Conservation (phyloP, 1,140 invertebrate genomes). For the Bilobella aurantiaca region DNA sequence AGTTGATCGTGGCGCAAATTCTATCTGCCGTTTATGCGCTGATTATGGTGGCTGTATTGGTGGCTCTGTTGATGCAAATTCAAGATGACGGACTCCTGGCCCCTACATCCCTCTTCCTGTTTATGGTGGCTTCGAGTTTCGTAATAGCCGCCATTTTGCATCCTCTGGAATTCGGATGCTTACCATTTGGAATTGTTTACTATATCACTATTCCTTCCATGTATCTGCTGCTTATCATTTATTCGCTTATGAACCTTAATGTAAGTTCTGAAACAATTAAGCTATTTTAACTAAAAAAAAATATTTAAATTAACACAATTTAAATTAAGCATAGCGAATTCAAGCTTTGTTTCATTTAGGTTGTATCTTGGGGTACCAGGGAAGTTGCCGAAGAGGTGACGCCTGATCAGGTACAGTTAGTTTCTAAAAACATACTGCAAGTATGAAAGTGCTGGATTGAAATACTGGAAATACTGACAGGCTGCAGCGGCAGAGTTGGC, state of each 20-base stretch:
- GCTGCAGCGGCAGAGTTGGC: conserved; percentile 67
- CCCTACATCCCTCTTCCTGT: conserved; percentile 94
- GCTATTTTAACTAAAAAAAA: too few species aligned
- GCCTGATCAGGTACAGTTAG: neutral
- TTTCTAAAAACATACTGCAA: neutral
- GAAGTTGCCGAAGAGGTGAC: conserved; percentile 76
- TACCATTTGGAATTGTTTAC: conserved; percentile 87
- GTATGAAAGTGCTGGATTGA: too few species aligned
- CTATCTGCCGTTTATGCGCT: conserved; percentile 89
- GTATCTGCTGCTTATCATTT: conserved; percentile 92
- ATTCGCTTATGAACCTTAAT: conserved; percentile 91
- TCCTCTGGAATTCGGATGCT: conserved; percentile 97
- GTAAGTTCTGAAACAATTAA: too few species aligned
- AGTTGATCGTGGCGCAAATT: conserved; percentile 87
- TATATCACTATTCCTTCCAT: conserved; percentile 94
- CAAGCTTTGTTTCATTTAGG: conserved; percentile 46
- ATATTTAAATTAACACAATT: too few species aligned
- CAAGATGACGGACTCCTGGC: conserved; percentile 88
- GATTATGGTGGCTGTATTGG: conserved; percentile 98
- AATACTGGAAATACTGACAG: too few species aligned
- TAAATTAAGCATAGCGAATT: neutral
- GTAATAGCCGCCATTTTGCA: conserved; percentile 95
- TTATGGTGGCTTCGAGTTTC: conserved; percentile 81
- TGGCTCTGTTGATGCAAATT: conserved; percentile 89
- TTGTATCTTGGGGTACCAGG: conserved; percentile 95